Evolutionary conservation across 2,113 vertebrate species (phyloP).

Genomic region (Stigmatopora nigra): DNA sequence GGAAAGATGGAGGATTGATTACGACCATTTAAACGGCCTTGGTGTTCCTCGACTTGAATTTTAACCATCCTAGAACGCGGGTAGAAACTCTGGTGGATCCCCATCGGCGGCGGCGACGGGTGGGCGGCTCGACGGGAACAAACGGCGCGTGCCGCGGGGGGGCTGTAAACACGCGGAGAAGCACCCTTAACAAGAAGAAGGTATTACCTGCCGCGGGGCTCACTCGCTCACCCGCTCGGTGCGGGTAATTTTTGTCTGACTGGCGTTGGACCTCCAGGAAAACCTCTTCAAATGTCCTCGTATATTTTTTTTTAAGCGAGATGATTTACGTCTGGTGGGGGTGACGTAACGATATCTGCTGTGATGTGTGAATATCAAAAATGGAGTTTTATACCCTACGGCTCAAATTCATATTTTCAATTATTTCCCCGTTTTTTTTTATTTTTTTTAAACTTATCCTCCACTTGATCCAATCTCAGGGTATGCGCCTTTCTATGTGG

Average conservation of each 20-base stretch:
- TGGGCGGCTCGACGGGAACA: conserved; percentile 22
- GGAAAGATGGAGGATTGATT: not conserved
- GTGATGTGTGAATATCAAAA: conserved; percentile 2
- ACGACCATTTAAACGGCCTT: not conserved
- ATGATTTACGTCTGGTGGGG: not conserved
- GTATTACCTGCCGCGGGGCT: not conserved
- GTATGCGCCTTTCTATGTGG: too few relatives aligned
- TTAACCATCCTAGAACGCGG: not conserved
- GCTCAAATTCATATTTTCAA: too few relatives aligned
- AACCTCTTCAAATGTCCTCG: conserved; percentile 8
- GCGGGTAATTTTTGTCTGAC: conserved; percentile 5
- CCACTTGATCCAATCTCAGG: too few relatives aligned
- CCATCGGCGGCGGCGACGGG: not conserved
- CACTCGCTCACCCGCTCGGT: too few relatives aligned
- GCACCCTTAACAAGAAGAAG: conserved; percentile 15
- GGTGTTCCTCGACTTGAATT: not conserved
- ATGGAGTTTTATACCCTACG: not conserved
- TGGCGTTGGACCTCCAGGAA: not conserved
- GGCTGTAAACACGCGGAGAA: conserved; percentile 2
- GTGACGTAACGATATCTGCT: not conserved
- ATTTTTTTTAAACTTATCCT: not conserved
- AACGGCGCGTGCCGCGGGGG: conserved; percentile 12
- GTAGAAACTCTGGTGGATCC: conserved; percentile 5
- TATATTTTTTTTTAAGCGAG: not conserved
- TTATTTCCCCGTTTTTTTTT: not conserved